Conservation (phyloP, 37 sponge, comb jelly and placozoan species). For the Chondrosia reniformis region DNA sequence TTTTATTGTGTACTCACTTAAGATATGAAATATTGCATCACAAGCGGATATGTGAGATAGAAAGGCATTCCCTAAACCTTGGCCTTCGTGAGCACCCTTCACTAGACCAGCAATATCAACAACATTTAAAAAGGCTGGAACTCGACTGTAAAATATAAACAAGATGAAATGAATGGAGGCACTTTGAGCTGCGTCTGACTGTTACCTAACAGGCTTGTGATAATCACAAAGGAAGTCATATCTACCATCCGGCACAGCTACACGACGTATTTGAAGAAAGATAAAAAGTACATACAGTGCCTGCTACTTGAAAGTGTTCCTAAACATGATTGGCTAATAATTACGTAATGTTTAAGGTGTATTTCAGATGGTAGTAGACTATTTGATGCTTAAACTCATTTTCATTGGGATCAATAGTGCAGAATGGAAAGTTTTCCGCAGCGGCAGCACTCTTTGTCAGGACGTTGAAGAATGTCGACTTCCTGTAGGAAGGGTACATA, state of each 20-base stretch:
- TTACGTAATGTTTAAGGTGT: neutral
- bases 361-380: neutral
- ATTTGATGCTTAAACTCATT: conserved; percentile 61
- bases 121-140: conserved; percentile 90
- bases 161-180: no score
- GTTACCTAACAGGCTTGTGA: conserved; percentile 72
- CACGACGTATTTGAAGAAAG: conserved; percentile 64
- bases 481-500: conserved; percentile 51
- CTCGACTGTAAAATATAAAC: conserved; percentile 28
- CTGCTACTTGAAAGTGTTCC: neutral
- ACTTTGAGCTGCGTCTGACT: no score
- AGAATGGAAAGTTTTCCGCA: conserved; percentile 99
- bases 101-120: conserved; percentile 98
- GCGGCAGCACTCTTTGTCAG: conserved; percentile 86
- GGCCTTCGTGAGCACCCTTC: conserved; percentile 97
- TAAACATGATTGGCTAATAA: neutral
- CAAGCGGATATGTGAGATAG: conserved; percentile 92
- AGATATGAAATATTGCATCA: conserved; percentile 91
- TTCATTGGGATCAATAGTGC: conserved; percentile 98
- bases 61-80: conserved; percentile 98
- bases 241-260: conserved; percentile 88
- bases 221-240: conserved; percentile 82
- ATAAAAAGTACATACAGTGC: neutral
- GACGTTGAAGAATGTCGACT: conserved; percentile 97
- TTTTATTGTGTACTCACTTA: conserved; percentile 51